A percentile compares a stretch with the other conserved stretches of the same genome.
phyloP scores from a whole-genome alignment of 2,113 vertebrate species.

The Tetrao urogallus region DNA sequence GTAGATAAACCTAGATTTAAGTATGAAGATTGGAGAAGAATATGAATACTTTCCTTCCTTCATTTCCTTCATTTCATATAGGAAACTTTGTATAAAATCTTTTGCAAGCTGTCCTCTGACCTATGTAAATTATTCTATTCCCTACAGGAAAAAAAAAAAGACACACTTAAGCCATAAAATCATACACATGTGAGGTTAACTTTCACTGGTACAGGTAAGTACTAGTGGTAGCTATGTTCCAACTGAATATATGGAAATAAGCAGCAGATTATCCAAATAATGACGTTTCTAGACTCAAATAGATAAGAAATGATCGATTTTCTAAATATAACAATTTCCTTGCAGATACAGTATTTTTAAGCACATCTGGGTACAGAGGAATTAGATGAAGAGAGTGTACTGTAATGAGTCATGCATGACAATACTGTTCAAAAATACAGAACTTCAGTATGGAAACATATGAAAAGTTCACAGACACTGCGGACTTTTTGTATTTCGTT shows the following conservation, averaged over 20 bases:
- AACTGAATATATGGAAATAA: not conserved
- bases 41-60: not conserved
- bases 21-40: not conserved
- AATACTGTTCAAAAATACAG: not conserved
- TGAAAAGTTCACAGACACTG: not conserved
- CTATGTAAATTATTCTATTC: not conserved
- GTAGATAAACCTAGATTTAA: slow-evolving; percentile 4
- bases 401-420: not conserved
- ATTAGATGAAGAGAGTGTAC: not conserved
- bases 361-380: not conserved
- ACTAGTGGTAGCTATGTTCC: not conserved
- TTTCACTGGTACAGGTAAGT: not conserved
- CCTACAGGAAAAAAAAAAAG: not conserved
- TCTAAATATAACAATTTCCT: not conserved
- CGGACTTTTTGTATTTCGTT: not conserved
- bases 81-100: not conserved
- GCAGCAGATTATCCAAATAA: not conserved
- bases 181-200: not conserved
- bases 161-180: not conserved
- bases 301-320: not conserved
- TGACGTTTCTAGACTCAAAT: not conserved
- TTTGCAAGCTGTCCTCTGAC: not conserved
- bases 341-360: not conserved
- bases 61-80: not conserved
- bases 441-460: not conserved